Conservation (phyloP, 2,797 vertebrate genomes). For the Hypotaenidia okinawae region DNA sequence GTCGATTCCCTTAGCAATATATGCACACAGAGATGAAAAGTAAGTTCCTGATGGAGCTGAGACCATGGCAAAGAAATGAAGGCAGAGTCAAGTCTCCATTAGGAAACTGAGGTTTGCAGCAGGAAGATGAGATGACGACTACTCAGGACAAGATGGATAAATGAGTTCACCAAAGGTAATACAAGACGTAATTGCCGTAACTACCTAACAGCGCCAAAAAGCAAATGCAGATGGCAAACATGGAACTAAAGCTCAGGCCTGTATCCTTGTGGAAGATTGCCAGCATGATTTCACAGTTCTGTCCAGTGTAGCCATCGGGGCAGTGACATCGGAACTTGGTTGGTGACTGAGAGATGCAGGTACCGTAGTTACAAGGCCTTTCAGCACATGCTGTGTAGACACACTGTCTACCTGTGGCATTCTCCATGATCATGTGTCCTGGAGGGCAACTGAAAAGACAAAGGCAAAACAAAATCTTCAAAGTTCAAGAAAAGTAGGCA, state of each 20-base stretch:
- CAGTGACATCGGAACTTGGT: slow-evolving; percentile 88
- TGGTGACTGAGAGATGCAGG: slow-evolving; percentile 87
- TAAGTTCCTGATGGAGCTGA: neutral
- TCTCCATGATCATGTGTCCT: slow-evolving; percentile 85
- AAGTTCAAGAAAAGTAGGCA: neutral
- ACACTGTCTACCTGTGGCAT: slow-evolving; percentile 84
- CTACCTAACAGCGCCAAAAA: slow-evolving; percentile 91
- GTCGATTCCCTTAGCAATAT: neutral
- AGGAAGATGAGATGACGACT: neutral
- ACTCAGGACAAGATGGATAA: neutral
- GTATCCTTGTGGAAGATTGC: slow-evolving; percentile 86
- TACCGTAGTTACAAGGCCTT: slow-evolving; percentile 85
- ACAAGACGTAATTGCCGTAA: slow-evolving; percentile 81
- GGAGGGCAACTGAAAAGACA: slow-evolving; percentile 81
- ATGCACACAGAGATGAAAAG: neutral
- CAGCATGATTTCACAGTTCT: slow-evolving; percentile 84
- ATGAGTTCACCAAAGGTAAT: slow-evolving; percentile 80
- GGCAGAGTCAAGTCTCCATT: neutral
- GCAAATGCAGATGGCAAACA: slow-evolving; percentile 91
- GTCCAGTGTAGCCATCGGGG: slow-evolving; percentile 85
- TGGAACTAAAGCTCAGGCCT: slow-evolving; percentile 90
- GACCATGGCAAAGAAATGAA: neutral
- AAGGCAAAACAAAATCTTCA: neutral
- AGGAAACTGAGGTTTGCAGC: neutral
- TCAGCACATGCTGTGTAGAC: slow-evolving; percentile 85